Conservation (phyloP, 2,797 vertebrate species). For the Ispidina picta region DNA sequence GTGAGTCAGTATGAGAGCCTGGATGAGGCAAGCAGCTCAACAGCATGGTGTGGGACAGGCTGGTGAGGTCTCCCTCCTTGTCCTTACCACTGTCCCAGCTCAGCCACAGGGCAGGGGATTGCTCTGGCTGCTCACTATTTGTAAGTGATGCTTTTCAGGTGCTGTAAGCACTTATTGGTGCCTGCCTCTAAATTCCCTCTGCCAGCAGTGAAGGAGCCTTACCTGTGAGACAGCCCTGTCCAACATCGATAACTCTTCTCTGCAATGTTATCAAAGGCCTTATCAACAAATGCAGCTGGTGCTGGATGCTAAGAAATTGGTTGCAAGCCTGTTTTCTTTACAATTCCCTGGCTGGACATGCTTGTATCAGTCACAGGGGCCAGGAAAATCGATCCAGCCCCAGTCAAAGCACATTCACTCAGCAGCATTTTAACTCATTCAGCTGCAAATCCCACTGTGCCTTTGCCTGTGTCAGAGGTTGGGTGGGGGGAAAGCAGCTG, state of each 20-base stretch:
- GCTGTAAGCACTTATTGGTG: not conserved
- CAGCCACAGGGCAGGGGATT: accelerated
- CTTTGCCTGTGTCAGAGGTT: not conserved
- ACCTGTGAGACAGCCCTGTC: not conserved
- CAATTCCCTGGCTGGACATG: not conserved
- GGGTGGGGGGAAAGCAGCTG: not conserved
- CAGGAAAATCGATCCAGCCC: accelerated
- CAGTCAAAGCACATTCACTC: not conserved
- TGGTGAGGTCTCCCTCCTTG: not conserved
- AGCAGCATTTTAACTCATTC: not conserved
- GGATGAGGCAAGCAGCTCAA: not conserved
- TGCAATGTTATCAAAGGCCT: slow-evolving; percentile 8
- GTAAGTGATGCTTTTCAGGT: not conserved
- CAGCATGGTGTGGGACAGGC: not conserved
- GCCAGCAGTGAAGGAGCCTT: not conserved
- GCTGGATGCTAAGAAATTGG: not conserved
- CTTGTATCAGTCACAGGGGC: not conserved
- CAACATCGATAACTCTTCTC: not conserved
- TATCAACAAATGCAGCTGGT: not conserved
- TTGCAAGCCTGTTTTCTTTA: slow-evolving; percentile 47
- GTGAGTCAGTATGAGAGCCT: not conserved
- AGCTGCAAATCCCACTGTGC: not conserved
- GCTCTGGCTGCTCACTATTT: not conserved
- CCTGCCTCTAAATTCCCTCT: not conserved
- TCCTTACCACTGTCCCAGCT: not conserved